phyloP scores from a whole-genome alignment of 2,797 vertebrate genomes.

The Poliocrania exsul region DNA sequence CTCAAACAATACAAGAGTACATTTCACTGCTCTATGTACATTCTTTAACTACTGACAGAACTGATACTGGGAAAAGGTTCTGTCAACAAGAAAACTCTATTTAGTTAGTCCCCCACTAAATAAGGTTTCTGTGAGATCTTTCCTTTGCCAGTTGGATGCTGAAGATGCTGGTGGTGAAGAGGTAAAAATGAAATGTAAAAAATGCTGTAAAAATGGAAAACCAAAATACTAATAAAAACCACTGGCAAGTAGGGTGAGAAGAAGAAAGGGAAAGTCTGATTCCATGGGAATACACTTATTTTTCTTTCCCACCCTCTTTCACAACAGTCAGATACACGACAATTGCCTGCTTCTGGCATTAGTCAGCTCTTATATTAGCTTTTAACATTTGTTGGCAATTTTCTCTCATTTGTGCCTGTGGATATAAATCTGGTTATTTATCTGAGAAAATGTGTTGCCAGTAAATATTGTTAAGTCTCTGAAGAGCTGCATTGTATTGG shows the following conservation, averaged over 20 bases:
- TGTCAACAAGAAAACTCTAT: not conserved
- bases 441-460: slow-evolving; percentile 12
- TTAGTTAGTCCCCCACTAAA: not conserved
- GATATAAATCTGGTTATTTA: slow-evolving; percentile 51
- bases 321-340: not conserved
- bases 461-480: slow-evolving; percentile 44
- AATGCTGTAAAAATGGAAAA: not conserved
- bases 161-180: not conserved
- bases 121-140: not conserved
- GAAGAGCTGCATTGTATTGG: slow-evolving; percentile 18
- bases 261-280: not conserved
- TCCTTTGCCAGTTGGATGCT: not conserved
- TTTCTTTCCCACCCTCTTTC: not conserved
- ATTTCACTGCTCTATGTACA: not conserved
- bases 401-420: slow-evolving; percentile 33
- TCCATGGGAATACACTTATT: not conserved
- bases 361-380: not conserved
- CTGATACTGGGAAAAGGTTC: not conserved
- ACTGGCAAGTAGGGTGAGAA: not conserved
- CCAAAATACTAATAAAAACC: not conserved
- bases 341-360: not conserved
- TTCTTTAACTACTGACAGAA: not conserved
- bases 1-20: not conserved
- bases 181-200: not conserved
- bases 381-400: slow-evolving; percentile 3